phyloP scores from a whole-genome alignment of 64 coral and sea anemone species.

The Trachythela sp. region DNA sequence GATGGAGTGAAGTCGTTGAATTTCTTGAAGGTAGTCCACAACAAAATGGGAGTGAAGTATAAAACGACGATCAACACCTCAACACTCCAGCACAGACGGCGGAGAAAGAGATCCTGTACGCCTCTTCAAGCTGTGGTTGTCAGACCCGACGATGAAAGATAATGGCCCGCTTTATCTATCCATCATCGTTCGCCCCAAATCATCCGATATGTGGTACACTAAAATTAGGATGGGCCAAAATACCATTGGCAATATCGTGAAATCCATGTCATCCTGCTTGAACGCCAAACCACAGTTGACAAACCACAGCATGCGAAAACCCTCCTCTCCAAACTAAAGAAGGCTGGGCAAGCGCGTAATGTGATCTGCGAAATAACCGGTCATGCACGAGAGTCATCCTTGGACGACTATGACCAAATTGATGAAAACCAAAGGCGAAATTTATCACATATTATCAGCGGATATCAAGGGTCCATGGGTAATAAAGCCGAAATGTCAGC shows the following conservation, averaged over 20 bases:
- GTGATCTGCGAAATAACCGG: slow-evolving; percentile 39
- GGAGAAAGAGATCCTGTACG: too few species aligned
- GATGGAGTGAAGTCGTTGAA: background rate
- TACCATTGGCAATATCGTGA: slow-evolving; percentile 43
- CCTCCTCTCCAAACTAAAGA: background rate
- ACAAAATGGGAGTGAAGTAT: background rate
- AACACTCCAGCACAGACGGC: background rate
- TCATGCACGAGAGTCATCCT: too few species aligned
- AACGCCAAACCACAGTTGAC: slow-evolving; percentile 40
- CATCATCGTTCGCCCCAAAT: too few species aligned
- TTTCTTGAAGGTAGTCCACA: background rate
- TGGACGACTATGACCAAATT: too few species aligned
- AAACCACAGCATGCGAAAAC: background rate
- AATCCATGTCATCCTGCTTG: slow-evolving; percentile 48
- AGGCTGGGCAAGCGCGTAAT: slow-evolving; percentile 7
- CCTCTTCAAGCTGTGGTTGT: too few species aligned
- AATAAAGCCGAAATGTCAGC: too few species aligned
- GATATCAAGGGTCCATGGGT: too few species aligned
- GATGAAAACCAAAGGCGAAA: too few species aligned
- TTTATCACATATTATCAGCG: too few species aligned
- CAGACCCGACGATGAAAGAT: too few species aligned
- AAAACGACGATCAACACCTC: background rate
- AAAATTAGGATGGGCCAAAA: slow-evolving; percentile 50
- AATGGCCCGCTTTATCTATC: too few species aligned
- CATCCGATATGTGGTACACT: too few species aligned